These are phyloP conservation scores for Cricetomys ansorgei DNA, from an alignment of 2,113 vertebrate species.

Conservation along the genomic window DNA sequence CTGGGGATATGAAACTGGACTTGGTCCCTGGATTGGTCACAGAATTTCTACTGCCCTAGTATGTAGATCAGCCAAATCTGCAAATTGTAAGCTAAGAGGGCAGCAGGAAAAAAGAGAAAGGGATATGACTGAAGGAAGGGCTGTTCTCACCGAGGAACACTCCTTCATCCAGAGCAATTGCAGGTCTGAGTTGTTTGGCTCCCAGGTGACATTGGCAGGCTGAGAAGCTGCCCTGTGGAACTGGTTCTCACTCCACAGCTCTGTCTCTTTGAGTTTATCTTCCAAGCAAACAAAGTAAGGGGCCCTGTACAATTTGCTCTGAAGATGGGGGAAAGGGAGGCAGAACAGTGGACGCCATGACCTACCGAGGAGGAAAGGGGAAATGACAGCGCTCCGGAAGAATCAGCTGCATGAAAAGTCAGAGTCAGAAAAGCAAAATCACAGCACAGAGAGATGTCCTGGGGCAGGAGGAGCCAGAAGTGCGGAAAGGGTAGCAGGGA, in stretches of 20 bases:
- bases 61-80: background rate
- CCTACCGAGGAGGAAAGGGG: background rate
- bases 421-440: background rate
- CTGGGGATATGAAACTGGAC: background rate
- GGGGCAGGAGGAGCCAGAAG: background rate
- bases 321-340: background rate
- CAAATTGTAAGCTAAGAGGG: background rate
- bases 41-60: background rate
- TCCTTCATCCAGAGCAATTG: background rate
- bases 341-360: background rate
- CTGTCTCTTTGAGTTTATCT: background rate
- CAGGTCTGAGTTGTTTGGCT: background rate
- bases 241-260: background rate
- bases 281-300: background rate
- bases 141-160: too few species aligned
- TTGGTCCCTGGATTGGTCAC: background rate
- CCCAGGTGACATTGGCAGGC: background rate
- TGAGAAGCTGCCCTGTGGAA: background rate
- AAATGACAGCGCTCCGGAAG: background rate
- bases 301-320: background rate
- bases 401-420: background rate
- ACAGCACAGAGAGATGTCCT: background rate
- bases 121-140: background rate
- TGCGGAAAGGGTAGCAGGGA: background rate
- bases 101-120: background rate